Percentiles rank a stretch among this genome's conserved stretches.
Conservation (phyloP, 2,888 invertebrate species). For the Campoplex nolae region DNA sequence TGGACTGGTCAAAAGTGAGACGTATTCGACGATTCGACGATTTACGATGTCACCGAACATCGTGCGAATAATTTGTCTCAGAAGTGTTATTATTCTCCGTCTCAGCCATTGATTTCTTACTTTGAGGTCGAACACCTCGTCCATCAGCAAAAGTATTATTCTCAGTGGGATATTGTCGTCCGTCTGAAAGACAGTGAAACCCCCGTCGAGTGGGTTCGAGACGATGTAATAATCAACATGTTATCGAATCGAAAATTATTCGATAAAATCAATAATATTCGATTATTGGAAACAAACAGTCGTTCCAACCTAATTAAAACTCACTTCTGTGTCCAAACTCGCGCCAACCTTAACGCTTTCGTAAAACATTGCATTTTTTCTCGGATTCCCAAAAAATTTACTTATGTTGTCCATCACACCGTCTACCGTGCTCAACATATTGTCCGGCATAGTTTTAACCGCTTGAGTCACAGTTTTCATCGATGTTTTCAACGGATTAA, state of each 20-base stretch:
- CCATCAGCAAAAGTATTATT: conserved; percentile 92
- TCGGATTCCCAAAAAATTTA: conserved; percentile 88
- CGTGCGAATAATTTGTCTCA: conserved; percentile 91
- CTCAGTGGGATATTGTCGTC: conserved; percentile 93
- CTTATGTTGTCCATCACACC: conserved; percentile 93
- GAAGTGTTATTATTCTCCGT: conserved; percentile 90
- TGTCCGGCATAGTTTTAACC: conserved; percentile 95
- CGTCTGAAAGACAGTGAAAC: conserved; percentile 83
- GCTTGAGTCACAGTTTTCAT: conserved; percentile 91
- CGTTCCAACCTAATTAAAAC: not conserved
- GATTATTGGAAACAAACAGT: not conserved
- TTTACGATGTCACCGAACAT: conserved; percentile 94
- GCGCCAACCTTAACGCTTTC: conserved; percentile 86
- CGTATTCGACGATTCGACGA: conserved; percentile 94
- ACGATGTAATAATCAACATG: not conserved
- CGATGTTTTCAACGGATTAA: conserved; percentile 93
- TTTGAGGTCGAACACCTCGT: conserved; percentile 94
- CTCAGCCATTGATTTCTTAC: conserved; percentile 93
- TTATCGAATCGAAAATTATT: not conserved
- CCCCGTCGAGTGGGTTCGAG: not conserved
- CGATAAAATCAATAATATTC: not conserved
- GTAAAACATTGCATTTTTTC: conserved; percentile 84
- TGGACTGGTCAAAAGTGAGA: conserved; percentile 94
- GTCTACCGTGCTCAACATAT: conserved; percentile 93
- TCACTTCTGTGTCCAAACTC: conserved; percentile 86